Evolutionary conservation across 2,888 invertebrate genomes (phyloP).

Genomic region (Harpagoxenus sublaevis): DNA sequence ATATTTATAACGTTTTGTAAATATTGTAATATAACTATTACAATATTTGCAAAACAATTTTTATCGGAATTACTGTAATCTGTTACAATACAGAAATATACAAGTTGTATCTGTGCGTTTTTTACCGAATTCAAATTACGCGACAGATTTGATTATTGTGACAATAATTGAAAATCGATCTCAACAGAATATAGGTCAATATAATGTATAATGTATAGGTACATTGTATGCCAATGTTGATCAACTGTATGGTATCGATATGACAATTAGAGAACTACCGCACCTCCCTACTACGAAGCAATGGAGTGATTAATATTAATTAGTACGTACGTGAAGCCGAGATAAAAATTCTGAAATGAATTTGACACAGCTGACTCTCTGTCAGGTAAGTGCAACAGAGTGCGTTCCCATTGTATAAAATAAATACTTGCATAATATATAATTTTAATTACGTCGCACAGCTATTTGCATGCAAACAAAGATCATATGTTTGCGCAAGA

Average conservation of each 20-base stretch:
- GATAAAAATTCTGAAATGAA: slow-evolving; percentile 1
- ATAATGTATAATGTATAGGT: neutral
- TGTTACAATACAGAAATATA: neutral
- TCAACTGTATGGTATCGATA: neutral
- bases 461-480: neutral
- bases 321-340: neutral
- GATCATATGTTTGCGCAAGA: neutral
- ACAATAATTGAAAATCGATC: neutral
- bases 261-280: slow-evolving; percentile 8
- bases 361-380: neutral
- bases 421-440: neutral
- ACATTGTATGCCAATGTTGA: neutral
- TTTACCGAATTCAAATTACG: neutral
- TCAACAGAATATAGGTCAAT: slow-evolving; percentile 11
- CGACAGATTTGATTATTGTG: neutral
- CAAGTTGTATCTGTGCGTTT: neutral
- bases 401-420: neutral
- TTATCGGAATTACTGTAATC: too few relatives aligned
- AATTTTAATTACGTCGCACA: neutral
- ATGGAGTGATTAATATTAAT: slow-evolving; percentile 1
- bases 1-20: neutral
- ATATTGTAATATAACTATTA: neutral
- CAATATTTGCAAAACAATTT: neutral
- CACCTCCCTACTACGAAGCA: neutral
- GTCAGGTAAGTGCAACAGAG: neutral